Percentiles rank a stretch among this genome's conserved stretches.
phyloP scores from a whole-genome alignment of 1,140 invertebrate genomes.

The Probaryconus sp. region DNA sequence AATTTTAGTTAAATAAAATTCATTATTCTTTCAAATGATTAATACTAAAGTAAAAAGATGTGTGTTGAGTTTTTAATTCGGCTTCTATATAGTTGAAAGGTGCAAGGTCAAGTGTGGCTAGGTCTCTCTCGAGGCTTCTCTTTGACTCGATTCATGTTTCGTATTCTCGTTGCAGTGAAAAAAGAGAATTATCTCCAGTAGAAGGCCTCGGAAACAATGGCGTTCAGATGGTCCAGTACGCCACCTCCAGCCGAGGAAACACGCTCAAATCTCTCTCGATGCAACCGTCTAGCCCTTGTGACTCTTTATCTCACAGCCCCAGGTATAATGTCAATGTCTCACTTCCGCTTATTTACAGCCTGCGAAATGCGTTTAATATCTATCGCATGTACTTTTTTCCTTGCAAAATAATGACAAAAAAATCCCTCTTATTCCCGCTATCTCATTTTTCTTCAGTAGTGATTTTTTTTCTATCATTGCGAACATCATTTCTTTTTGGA shows the following conservation, averaged over 20 bases:
- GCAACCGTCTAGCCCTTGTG: constrained; percentile 70
- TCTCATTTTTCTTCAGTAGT: too few species aligned
- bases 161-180: constrained; percentile 66
- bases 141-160: constrained; percentile 8
- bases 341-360: constrained; percentile 4
- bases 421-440: too few species aligned
- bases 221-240: constrained; percentile 78
- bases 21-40: too few species aligned
- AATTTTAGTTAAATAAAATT: too few species aligned
- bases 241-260: constrained; percentile 67
- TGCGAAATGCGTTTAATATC: too few species aligned
- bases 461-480: too few species aligned
- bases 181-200: constrained; percentile 67
- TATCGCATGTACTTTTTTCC: too few species aligned
- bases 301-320: constrained; percentile 70
- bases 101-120: constrained; percentile 44
- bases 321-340: constrained; percentile 62
- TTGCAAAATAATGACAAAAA: too few species aligned
- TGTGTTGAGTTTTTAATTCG: not conserved
- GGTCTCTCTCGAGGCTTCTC: not conserved
- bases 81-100: not conserved
- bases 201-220: constrained; percentile 72
- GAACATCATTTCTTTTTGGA: too few species aligned
- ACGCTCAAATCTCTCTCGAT: constrained; percentile 72
- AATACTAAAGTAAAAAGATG: not conserved